Evolutionary conservation across 30 jellyfish, hydroid and myxozoan genomes (phyloP).

Genomic region (Hydractinia symbiolongicarpus): DNA sequence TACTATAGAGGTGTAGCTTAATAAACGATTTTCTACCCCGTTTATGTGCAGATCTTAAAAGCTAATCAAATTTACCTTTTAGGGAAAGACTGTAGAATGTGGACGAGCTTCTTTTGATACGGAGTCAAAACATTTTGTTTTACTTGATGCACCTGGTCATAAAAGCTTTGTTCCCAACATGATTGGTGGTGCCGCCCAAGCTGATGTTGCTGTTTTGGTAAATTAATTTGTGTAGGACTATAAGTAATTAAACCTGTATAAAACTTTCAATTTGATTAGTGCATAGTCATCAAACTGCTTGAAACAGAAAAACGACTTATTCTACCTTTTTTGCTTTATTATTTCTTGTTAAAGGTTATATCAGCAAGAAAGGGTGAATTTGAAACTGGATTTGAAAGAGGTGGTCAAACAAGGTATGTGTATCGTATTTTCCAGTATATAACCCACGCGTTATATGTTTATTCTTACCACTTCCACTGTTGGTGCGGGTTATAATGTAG

Average conservation of each 20-base stretch:
- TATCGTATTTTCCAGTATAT: too few species aligned
- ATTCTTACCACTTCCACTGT: too few species aligned
- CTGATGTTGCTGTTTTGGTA: slow-evolving; percentile 97
- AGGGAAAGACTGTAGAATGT: slow-evolving; percentile 99
- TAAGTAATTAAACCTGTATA: not conserved
- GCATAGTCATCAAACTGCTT: slow-evolving; percentile 39
- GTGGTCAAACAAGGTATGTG: slow-evolving; percentile 98
- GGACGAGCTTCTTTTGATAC: slow-evolving; percentile 99
- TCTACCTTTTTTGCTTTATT: not conserved
- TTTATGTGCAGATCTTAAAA: too few species aligned
- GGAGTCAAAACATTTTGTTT: slow-evolving; percentile 80
- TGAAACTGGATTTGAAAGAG: slow-evolving; percentile 99
- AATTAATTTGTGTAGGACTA: slow-evolving; percentile 3
- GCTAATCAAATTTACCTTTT: not conserved
- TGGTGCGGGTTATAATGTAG: too few species aligned
- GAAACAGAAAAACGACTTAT: not conserved
- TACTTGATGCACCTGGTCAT: slow-evolving; percentile 99
- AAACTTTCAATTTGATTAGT: slow-evolving; percentile 28
- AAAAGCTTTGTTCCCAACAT: slow-evolving; percentile 99
- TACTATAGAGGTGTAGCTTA: too few species aligned
- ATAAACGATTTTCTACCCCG: not conserved
- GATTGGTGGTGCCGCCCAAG: slow-evolving; percentile 99
- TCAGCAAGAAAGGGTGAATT: slow-evolving; percentile 99
- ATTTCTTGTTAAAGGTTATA: slow-evolving; percentile 56
- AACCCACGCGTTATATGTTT: too few species aligned